phyloP scores from a whole-genome alignment of 2,888 invertebrate species.

The Melanostoma mellinum region DNA sequence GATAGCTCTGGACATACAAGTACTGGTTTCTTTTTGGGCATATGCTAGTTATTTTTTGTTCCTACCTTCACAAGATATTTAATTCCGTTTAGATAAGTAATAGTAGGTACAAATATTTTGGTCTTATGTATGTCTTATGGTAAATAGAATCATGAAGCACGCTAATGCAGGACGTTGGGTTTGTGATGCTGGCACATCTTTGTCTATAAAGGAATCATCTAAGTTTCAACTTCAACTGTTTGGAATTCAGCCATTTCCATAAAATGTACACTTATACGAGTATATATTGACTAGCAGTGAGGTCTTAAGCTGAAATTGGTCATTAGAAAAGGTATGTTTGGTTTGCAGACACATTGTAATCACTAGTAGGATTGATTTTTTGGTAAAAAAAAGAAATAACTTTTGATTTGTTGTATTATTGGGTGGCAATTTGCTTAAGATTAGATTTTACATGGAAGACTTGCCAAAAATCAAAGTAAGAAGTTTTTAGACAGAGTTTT shows the following conservation, averaged over 20 bases:
- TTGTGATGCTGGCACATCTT: constrained; percentile 38
- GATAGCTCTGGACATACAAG: constrained; percentile 55
- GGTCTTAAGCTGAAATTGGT: constrained; percentile 54
- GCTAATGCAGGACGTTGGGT: constrained; percentile 6
- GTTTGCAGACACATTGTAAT: too few relatives aligned
- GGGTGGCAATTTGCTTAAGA: too few relatives aligned
- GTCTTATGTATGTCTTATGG: constrained; percentile 60
- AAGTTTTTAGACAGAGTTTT: too few relatives aligned
- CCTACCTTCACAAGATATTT: constrained; percentile 62
- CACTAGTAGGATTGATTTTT: neutral
- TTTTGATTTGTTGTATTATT: too few relatives aligned
- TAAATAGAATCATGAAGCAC: constrained; percentile 60
- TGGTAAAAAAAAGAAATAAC: neutral
- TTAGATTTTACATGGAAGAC: too few relatives aligned
- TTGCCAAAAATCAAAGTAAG: too few relatives aligned
- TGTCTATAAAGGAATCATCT: constrained; percentile 49
- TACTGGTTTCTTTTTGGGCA: constrained; percentile 71
- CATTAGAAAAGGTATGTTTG: constrained; percentile 48
- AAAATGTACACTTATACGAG: constrained; percentile 22
- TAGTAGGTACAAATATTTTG: constrained; percentile 62
- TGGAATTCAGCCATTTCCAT: constrained; percentile 67
- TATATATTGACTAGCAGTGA: constrained; percentile 13
- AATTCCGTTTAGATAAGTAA: constrained; percentile 71
- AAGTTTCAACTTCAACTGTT: constrained; percentile 36
- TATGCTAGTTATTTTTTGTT: constrained; percentile 59